Percentiles rank a stretch among this genome's conserved stretches.
These are phyloP conservation scores for Enoplosus armatus DNA, from an alignment of 2,797 vertebrate species.

Conservation along the genomic window DNA sequence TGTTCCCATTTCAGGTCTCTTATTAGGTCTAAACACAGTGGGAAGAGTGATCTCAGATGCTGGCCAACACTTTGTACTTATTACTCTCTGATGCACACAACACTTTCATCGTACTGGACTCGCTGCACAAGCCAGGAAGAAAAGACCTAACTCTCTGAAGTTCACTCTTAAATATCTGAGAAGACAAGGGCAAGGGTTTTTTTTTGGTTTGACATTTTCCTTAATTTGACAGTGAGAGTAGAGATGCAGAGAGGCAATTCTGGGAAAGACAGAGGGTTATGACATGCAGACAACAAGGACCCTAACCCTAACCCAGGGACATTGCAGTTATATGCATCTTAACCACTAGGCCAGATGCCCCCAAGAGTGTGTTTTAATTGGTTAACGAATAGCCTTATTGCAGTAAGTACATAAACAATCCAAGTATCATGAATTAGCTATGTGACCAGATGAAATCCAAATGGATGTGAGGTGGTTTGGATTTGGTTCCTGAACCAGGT, in stretches of 20 bases:
- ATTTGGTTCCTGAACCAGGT: neutral
- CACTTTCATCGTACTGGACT: neutral
- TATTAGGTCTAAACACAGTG: neutral
- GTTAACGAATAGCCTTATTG: neutral
- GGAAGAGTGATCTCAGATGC: neutral
- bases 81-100: neutral
- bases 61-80: neutral
- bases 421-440: neutral
- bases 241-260: neutral
- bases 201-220: neutral
- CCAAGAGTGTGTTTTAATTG: neutral
- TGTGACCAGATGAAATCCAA: neutral
- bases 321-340: neutral
- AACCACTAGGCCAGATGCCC: neutral
- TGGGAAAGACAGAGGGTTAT: too few relatives aligned
- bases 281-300: too few relatives aligned
- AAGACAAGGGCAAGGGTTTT: neutral
- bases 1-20: neutral
- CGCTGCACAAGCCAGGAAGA: neutral
- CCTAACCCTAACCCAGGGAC: too few relatives aligned
- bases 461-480: neutral
- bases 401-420: neutral
- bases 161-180: neutral
- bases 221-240: neutral
- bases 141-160: neutral